These are phyloP conservation scores for Drosophila subobscura DNA, from an alignment of 1,140 invertebrate genomes.

Conservation along the genomic window DNA sequence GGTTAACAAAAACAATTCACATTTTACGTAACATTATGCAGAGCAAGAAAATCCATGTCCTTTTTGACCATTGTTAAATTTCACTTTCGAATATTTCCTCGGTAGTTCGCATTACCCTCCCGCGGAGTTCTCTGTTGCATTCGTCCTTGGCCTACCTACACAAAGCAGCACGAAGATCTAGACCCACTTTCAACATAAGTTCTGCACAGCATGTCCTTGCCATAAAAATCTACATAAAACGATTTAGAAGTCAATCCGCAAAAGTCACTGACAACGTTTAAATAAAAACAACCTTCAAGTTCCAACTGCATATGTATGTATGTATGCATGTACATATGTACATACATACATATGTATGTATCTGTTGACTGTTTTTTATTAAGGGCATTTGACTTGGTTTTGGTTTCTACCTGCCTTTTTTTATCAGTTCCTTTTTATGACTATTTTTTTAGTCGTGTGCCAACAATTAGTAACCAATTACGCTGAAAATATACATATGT, in stretches of 20 bases:
- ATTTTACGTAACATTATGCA: constrained; percentile 80
- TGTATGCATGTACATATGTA: background rate
- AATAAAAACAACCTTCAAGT: constrained; percentile 3
- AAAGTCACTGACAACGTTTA: constrained; percentile 49
- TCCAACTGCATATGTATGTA: background rate
- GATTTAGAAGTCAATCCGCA: constrained; percentile 82
- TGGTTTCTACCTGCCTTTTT: constrained; percentile 57
- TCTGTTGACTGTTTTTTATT: constrained; percentile 53
- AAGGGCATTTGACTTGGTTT: constrained; percentile 35
- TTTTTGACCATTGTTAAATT: constrained; percentile 57
- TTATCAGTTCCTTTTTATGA: constrained; percentile 60
- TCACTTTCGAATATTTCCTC: constrained; percentile 76
- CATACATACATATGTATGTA: background rate
- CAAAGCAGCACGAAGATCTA: constrained; percentile 16
- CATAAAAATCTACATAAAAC: constrained; percentile 82
- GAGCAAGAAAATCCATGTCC: constrained; percentile 50
- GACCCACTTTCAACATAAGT: constrained; percentile 64
- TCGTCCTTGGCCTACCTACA: constrained; percentile 71
- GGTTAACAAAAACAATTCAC: constrained; percentile 35
- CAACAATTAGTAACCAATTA: constrained; percentile 74
- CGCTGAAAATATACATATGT: constrained; percentile 13
- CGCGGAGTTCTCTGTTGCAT: constrained; percentile 25
- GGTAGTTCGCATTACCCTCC: constrained; percentile 77
- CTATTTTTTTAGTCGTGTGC: constrained; percentile 69
- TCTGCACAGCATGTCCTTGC: constrained; percentile 50